Percentiles rank a stretch among this genome's conserved stretches.
Conservation (phyloP, 2,888 invertebrate species). For the Merodon equestris region DNA sequence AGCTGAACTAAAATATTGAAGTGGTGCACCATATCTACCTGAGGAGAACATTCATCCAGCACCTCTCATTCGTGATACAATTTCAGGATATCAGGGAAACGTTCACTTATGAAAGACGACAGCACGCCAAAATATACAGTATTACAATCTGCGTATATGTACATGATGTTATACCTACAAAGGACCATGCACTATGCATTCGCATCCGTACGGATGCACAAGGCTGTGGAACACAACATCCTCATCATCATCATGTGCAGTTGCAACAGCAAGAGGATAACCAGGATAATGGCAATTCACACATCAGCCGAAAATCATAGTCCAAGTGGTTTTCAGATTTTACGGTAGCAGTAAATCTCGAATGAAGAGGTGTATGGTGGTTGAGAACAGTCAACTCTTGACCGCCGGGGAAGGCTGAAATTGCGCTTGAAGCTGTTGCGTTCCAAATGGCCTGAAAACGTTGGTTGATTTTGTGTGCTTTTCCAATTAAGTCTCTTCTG, state of each 20-base stretch:
- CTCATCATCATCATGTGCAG: background rate
- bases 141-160: no score
- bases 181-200: conserved; percentile 26
- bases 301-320: conserved; percentile 30
- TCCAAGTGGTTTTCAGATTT: background rate
- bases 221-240: background rate
- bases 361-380: conserved; percentile 1
- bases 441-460: conserved; percentile 36
- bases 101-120: conserved; percentile 11
- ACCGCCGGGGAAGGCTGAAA: conserved; percentile 21
- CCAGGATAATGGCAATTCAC: conserved; percentile 42
- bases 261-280: conserved; percentile 28
- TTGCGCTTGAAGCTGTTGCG: conserved; percentile 20
- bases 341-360: conserved; percentile 14
- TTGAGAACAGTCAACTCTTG: conserved; percentile 13
- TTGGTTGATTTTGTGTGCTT: conserved; percentile 68
- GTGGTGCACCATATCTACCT: background rate
- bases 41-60: conserved; percentile 7
- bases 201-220: conserved; percentile 3
- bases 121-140: no score
- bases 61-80: conserved; percentile 39
- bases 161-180: no score
- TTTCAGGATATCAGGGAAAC: conserved; percentile 40
- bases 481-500: conserved; percentile 66
- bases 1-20: background rate